Base-by-base conservation (phyloP, 37 sponge, comb jelly and placozoan species). In the Oscarella lobularis region DNA sequence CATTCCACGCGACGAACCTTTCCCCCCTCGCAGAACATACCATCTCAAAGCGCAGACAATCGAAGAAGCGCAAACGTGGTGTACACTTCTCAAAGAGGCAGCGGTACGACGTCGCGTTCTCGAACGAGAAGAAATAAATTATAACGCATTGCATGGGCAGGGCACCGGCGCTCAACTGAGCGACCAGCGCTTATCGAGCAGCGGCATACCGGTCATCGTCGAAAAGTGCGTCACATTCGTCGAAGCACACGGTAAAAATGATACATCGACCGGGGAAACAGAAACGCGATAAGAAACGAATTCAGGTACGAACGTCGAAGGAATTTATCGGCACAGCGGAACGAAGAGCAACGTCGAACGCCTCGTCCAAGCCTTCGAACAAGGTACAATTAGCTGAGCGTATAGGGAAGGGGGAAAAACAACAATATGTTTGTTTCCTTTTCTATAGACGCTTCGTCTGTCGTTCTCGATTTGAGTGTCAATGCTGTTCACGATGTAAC, bases 221-320 rank as follows among this genome's bases (percentile, higher is more conserved):
- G 85, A 87, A 83, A 92, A 92, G 77, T 92, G 93, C 55, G 76
- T 92, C 35, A 85, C 87, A 84, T 92, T 92, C 66, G 78, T 92
- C 37, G 93, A 92, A 75, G 41, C 78, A 1, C 37, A 72, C 48
- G 93, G 90, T 81, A 55, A 54, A 73, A 30, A 48, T 20, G 20
- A 48, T 48, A 48, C 20, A 48, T 27, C 20, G 60, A 48, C 9
- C 60, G 9, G 9, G 60, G 60, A 9, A 48, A 20, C 20, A 20
- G 60, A 20, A 27, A 27, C 14, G 9, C 9, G 5, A 68, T 78
- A 30, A 66, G 2, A 3, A 6, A 31, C 0, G 74, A 1, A 2
- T 3, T 2, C 38, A 81, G 82, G 85, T 0, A 36, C 88, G 77
- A 86, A 87, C 3, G 72, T 67, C 31, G 83, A 88, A 73, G 93